phyloP scores from a whole-genome alignment of 2,113 vertebrate genomes.

The Sorex fumeus region DNA sequence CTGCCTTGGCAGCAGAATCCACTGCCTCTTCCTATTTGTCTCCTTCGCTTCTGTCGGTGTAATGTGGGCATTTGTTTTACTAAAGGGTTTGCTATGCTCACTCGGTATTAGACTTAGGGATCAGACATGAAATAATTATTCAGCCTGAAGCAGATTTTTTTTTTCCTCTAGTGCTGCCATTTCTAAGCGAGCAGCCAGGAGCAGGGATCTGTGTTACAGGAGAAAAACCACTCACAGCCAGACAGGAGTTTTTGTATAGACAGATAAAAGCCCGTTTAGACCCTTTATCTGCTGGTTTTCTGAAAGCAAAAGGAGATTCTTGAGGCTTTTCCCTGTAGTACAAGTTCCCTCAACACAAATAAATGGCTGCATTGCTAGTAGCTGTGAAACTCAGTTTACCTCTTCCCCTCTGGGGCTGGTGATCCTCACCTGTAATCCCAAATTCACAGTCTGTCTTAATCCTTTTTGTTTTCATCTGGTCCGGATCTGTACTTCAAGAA shows the following conservation, averaged over 20 bases:
- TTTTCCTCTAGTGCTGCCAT: constrained; percentile 58
- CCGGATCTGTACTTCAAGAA: neutral
- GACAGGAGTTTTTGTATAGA: neutral
- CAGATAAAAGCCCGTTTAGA: constrained; percentile 4
- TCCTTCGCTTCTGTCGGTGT: constrained; percentile 46
- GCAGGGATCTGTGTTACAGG: constrained; percentile 7
- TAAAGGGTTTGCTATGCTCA: constrained; percentile 76
- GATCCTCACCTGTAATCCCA: neutral
- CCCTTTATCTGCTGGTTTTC: constrained; percentile 16
- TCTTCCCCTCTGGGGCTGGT: neutral
- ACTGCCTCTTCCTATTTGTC: constrained; percentile 74
- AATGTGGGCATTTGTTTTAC: constrained; percentile 74
- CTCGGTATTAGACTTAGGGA: constrained; percentile 75
- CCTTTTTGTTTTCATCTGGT: neutral
- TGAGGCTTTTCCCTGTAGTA: neutral
- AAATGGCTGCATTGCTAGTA: neutral
- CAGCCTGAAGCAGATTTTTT: constrained; percentile 64
- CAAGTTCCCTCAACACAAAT: neutral
- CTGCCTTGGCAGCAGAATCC: constrained; percentile 56
- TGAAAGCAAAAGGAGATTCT: constrained; percentile 45
- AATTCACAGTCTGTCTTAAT: neutral
- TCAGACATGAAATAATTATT: constrained; percentile 71
- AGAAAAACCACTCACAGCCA: constrained; percentile 46
- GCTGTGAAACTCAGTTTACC: neutral
- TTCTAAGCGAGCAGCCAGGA: constrained; percentile 53